Evolutionary conservation across 2,888 invertebrate genomes (phyloP).

Genomic region (Synanthedon andrenaeformis): DNA sequence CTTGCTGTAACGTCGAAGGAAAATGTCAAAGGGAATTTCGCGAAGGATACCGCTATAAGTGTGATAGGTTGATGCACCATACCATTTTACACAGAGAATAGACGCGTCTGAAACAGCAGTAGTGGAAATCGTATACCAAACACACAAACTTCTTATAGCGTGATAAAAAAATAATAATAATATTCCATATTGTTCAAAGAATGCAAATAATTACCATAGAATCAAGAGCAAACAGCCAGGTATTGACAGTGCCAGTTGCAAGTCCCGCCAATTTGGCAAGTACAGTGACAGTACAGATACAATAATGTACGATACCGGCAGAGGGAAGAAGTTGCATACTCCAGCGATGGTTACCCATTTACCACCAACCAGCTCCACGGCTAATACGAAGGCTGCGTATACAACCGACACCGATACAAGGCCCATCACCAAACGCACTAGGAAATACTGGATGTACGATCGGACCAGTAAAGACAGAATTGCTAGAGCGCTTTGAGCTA

Average conservation of each 20-base stretch:
- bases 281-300: constrained; percentile 79
- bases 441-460: constrained; percentile 77
- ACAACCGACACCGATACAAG: constrained; percentile 85
- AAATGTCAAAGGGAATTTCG: no score
- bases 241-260: constrained; percentile 79
- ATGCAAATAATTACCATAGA: constrained; percentile 69
- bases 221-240: constrained; percentile 77
- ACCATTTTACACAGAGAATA: no score
- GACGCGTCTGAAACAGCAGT: no score
- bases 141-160: no score
- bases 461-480: constrained; percentile 77
- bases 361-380: constrained; percentile 83
- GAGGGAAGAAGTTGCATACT: constrained; percentile 83
- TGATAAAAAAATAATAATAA: no score
- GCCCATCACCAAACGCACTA: constrained; percentile 78
- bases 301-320: constrained; percentile 80
- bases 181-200: no score
- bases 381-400: constrained; percentile 82
- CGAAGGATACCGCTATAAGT: no score
- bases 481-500: constrained; percentile 77
- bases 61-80: no score
- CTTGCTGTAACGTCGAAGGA: no score
- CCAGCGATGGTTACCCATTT: constrained; percentile 85
- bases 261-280: constrained; percentile 78
- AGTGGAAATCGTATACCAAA: no score